Base-by-base conservation (phyloP, 2,113 vertebrate genomes). In the Blennius ocellaris region DNA sequence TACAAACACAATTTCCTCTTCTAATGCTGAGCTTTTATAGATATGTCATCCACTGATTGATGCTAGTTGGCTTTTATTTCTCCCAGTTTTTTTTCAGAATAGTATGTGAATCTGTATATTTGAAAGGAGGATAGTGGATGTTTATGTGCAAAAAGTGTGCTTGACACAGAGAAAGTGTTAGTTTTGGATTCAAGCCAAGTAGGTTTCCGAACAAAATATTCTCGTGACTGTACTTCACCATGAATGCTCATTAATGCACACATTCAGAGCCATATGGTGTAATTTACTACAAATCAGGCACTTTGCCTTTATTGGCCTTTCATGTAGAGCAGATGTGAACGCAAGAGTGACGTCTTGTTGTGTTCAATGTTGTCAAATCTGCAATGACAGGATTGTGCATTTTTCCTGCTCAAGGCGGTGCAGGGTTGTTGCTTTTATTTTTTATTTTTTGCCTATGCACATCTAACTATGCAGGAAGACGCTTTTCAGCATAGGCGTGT, bases 81-180 rank as follows among this genome's bases (percentile, higher is more conserved):
- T 85, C 72, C 56, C 44, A 40, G 39, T 44, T 63, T 30, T 76
- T 82, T 75, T 74, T 39, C 67, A 70, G 45, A 37, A 54, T 70
- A 79, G 77, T 75, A 72, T 80, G 84, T 74, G 39, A 86, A 88
- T 60, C 52, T 70, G 79, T 51, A 48, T 52, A 45, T 76, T 62
- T 30, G 56, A 57, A 1, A 66, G 36, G 5, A 37, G 76, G 86
- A 86, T 68, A 58, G 58, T 80, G 72, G 52, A 61, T 78, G 77
- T 76, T 79, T 61, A 62, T 54, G 59, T 73, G 69, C 82, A 76
- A 84, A 52, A 72, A 83, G 53, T 71, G 40, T 60, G 66, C 40
- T 41, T 15, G 6, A 43, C 36, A 54, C 2, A 4, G 66, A 88
- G 73, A 83, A 73, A 87, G 81, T 64, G 45, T 55, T 61, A 63